These are phyloP conservation scores for Phymatocera aterrima DNA, from an alignment of 2,888 invertebrate species.

Conservation along the genomic window DNA sequence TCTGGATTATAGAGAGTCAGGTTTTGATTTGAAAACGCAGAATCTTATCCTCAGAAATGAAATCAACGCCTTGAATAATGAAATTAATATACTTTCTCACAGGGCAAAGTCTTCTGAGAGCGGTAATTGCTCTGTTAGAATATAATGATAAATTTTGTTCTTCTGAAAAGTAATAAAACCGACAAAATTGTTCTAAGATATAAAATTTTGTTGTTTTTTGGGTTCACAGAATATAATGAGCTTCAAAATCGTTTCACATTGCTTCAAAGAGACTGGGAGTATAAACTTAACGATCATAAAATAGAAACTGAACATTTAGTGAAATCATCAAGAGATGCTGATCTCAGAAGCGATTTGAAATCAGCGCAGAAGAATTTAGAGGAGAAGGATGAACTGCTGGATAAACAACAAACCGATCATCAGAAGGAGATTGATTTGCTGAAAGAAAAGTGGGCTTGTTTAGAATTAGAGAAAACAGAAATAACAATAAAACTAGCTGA, in stretches of 20 bases:
- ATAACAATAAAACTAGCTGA: constrained; percentile 73
- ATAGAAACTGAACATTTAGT: constrained; percentile 53
- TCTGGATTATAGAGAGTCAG: constrained; percentile 38
- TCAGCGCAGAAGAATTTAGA: constrained; percentile 70
- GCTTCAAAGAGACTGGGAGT: constrained; percentile 54
- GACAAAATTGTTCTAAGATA: neutral
- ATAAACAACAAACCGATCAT: constrained; percentile 73
- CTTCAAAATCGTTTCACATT: constrained; percentile 51
- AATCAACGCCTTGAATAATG: constrained; percentile 76
- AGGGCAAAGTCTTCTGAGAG: constrained; percentile 75
- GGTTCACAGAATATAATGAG: constrained; percentile 49
- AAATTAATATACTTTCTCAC: constrained; percentile 74
- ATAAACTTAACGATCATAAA: constrained; percentile 52
- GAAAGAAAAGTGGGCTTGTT: constrained; percentile 75
- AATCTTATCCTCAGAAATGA: constrained; percentile 74
- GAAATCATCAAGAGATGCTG: constrained; percentile 50
- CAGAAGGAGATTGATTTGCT: constrained; percentile 71
- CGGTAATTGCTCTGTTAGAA: constrained; percentile 64
- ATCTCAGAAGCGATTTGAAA: constrained; percentile 58
- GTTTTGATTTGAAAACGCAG: constrained; percentile 60
- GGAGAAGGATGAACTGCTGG: constrained; percentile 72
- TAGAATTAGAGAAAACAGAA: constrained; percentile 75
- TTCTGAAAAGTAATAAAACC: too few relatives aligned
- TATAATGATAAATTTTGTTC: constrained; percentile 32
- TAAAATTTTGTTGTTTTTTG: too few relatives aligned